Base-by-base conservation (phyloP, 2,888 invertebrate genomes). In the Euphydryas editha region DNA sequence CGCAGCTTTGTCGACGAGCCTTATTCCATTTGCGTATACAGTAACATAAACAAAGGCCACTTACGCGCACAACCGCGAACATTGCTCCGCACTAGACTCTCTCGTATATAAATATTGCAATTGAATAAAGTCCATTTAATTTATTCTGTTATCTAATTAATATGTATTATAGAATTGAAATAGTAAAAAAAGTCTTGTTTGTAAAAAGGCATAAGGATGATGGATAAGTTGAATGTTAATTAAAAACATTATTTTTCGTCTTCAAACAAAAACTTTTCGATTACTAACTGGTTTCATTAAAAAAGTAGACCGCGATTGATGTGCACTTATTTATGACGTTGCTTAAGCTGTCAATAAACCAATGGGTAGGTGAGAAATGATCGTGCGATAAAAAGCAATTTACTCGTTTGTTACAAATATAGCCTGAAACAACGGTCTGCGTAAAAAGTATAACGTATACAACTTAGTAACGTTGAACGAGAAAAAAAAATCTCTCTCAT, bases 11-110 rank as follows among this genome's bases (percentile, higher is more conserved):
- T 78, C 77, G 81, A 81, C 86, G 79, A 83, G 81, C 83, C 79
- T 82, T 83, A 85, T 86, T 85, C 85, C 86, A 82, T 89, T 88
- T 88, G 85, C 79, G 88, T 82, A 75, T 79, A 84, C 81, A 86
- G 83, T 84, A 83, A 85, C 84, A 87, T 86, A 89, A 88, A 89
- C 83, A 86, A 84, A 83, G 78, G 73, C 73, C 68, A 75, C 72
- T 51, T 74, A 77, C 77, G 76, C 61, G 62, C 47, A 59, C 57
- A 76, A 79, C 77, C 75, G 77, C 73, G 70, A 82, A 84, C 84
- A 87, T 71, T 76, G 79, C 76, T 82, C 75, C 80, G 84, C 82
- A 82, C 83, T 84, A 76, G 78, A 37, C 58, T 49, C 42, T 73
- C 74, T 76, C 76, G 76, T 30, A 8, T 30, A 30, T 78, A 75